Evolutionary conservation across 2,113 vertebrate genomes (phyloP), one percentile per base, ranked within the genome.

Genomic region (Camelus bactrianus): DNA sequence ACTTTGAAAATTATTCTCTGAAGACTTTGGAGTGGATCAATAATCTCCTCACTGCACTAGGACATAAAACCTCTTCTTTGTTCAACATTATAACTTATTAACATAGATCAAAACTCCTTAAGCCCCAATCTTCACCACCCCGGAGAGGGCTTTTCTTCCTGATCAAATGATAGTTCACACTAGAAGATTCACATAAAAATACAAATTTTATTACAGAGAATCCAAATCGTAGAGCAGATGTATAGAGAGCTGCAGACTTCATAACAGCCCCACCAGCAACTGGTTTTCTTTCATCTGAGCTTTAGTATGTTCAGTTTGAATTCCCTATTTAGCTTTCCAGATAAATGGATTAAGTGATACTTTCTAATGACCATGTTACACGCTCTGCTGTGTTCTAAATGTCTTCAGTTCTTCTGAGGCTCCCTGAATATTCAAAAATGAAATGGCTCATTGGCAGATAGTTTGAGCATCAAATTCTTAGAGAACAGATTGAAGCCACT

Each of bases 311-410:
- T 92, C 58, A 22, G 17, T 72, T 73, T 92, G 76, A 96, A 92
- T 92, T 87, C 28, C 73, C 83, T 92, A 26, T 82, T 95, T 93
- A 92, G 84, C 38, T 95, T 56, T 90, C 95, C 70, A 94, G 87
- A 93, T 73, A 96, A 95, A 97, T 95, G 76, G 48, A 94, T 94
- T 76, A 73, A 94, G 67, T 60, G 69, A 79, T 77, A 76, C 46
- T 92, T 97, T 84, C 93, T 97, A 96, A 97, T 96, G 95, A 94
- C 32, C 1, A 1, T 82, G 93, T 97, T 97, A 95, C 90, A 95
- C 93, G 93, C 97, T 97, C 87, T 89, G 72, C 90, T 98, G 95
- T 97, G 93, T 97, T 97, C 70, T 96, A 97, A 98, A 97, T 98
- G 90, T 85, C 89, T 96, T 79, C 81, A 93, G 5, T 97, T 93